Conservation (phyloP, 2,113 vertebrate genomes). For the Oreochromis spilurus region DNA sequence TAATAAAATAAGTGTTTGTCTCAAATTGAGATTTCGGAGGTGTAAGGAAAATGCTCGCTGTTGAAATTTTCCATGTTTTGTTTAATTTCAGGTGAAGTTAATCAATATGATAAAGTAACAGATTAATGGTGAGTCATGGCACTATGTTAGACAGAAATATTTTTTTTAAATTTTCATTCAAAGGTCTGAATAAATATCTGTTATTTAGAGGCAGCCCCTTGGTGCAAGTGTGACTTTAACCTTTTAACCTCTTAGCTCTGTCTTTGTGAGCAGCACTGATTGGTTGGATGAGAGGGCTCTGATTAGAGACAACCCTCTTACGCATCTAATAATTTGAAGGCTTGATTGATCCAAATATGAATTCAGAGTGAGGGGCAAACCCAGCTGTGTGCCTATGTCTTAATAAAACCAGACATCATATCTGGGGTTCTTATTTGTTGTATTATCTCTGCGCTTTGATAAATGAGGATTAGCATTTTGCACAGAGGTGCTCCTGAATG, state of each 20-base stretch:
- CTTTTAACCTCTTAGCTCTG: conserved; percentile 8
- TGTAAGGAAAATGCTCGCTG: background rate
- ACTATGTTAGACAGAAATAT: background rate
- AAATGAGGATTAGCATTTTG: conserved; percentile 60
- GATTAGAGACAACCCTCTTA: conserved; percentile 48
- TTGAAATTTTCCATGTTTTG: background rate
- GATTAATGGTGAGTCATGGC: background rate
- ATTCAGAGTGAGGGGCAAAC: conserved; percentile 43
- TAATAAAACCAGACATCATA: background rate
- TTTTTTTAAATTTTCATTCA: background rate
- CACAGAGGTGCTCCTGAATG: conserved; percentile 29
- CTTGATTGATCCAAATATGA: conserved; percentile 34
- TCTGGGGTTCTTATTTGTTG: background rate
- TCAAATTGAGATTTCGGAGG: background rate
- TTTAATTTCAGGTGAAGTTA: background rate
- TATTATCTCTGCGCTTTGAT: conserved; percentile 26
- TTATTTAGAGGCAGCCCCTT: background rate
- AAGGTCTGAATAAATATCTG: background rate
- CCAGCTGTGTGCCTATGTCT: background rate
- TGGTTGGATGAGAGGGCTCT: conserved; percentile 44
- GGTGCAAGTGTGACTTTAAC: background rate
- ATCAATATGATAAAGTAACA: background rate
- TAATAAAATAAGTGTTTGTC: background rate
- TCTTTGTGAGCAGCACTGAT: conserved; percentile 26
- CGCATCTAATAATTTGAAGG: conserved; percentile 34